These are phyloP conservation scores for Manis crassicaudata DNA, from an alignment of 2,797 vertebrate species.

Conservation along the genomic window DNA sequence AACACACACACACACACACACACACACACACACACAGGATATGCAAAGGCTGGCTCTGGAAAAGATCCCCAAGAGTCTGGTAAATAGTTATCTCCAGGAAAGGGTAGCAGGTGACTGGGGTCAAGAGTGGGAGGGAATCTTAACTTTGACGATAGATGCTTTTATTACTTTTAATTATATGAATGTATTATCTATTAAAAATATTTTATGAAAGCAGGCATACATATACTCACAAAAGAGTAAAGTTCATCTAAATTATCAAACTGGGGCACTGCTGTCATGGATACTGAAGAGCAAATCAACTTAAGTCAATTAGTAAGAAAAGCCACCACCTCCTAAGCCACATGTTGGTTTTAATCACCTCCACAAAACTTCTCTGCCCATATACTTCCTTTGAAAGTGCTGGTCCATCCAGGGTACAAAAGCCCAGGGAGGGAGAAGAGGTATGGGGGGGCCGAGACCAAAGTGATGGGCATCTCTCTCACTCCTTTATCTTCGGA, in stretches of 20 bases:
- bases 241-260: neutral
- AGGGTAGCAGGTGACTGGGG: neutral
- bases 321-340: neutral
- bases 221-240: neutral
- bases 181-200: neutral
- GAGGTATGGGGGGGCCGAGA: neutral
- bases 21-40: neutral
- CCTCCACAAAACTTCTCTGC: neutral
- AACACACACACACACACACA: neutral
- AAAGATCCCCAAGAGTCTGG: neutral
- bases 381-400: neutral
- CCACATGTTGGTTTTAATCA: neutral
- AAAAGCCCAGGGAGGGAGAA: neutral
- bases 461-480: accelerated
- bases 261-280: no score
- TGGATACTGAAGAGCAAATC: neutral
- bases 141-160: neutral
- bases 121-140: neutral
- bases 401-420: neutral
- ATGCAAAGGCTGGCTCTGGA: neutral
- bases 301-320: neutral
- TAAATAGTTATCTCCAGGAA: neutral
- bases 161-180: neutral
- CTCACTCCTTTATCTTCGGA: neutral
- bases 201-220: neutral